Conservation (phyloP, 1,140 invertebrate genomes). For the Rhysida immarginata region DNA sequence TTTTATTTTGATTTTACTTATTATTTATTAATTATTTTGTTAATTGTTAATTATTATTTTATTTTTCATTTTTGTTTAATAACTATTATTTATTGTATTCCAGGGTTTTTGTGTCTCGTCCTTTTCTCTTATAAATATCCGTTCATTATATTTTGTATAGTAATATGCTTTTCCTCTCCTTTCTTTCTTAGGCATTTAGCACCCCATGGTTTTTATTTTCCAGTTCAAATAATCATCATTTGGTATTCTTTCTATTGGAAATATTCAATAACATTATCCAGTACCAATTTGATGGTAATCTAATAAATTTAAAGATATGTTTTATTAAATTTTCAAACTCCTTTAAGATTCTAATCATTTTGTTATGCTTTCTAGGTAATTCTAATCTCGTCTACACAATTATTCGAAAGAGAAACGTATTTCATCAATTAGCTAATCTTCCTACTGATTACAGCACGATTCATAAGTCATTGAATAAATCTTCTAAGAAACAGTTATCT, state of each 20-base stretch:
- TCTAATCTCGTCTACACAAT: conserved; percentile 98
- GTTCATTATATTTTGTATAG: too few relatives aligned
- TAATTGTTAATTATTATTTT: too few relatives aligned
- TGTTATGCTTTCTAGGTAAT: conserved; percentile 46
- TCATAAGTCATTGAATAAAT: conserved; percentile 58
- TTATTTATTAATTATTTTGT: too few relatives aligned
- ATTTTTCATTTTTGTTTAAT: too few relatives aligned
- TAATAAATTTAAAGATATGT: too few relatives aligned
- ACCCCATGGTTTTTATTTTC: conserved; percentile 98
- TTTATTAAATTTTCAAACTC: too few relatives aligned
- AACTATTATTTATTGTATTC: too few relatives aligned
- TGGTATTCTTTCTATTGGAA: conserved; percentile 96
- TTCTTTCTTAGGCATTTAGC: conserved; percentile 58
- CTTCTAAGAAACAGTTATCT: conserved; percentile 32
- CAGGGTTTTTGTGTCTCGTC: too few relatives aligned
- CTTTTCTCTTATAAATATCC: too few relatives aligned
- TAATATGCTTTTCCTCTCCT: too few relatives aligned
- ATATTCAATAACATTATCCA: conserved; percentile 99
- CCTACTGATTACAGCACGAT: conserved; percentile 83
- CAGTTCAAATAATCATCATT: conserved; percentile 87
- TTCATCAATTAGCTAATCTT: conserved; percentile 89
- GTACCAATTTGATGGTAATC: conserved; percentile 94
- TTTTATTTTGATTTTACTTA: too few relatives aligned
- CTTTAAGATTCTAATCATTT: too few relatives aligned
- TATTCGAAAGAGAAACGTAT: conserved; percentile 92